Base-by-base conservation (phyloP, 2,888 invertebrate species). In the Epirrhoe tristata region DNA sequence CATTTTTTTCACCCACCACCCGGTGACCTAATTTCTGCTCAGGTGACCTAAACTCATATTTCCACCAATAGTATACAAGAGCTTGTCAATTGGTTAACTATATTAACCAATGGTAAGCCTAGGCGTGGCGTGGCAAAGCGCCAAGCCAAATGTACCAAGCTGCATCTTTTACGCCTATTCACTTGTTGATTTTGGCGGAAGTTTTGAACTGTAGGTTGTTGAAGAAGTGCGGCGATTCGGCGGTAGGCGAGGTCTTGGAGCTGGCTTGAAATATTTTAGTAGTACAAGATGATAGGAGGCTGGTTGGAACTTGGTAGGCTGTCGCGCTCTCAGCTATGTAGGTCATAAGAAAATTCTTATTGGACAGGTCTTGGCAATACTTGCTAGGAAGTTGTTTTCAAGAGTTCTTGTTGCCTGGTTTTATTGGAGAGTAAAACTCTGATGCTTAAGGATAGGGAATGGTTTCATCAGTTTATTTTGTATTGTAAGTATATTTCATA, bases 111-210 rank as follows among this genome's bases (percentile, higher is more conserved):
- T 93, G 85, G 88, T 84, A 82, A 81, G 87, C 83, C 84, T 91
- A 93, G 93, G 93, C 93, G 93, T 89, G 92, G 93, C 93, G 71
- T 93, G 93, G 93, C 93, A 90, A 70, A 57, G 69, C 91, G 93
- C 93, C 93, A 93, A 84, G 81, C 74, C 76, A 77, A 80, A 80
- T 74, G 77, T 78, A 75, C 79, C 77, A 77, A 78, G 79, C 77
- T 84, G 86, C 87, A 86, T 82, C 86, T 86, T 89, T 84, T 84
- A 85, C 83, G 86, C 86, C 84, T 85, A 71, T 69, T 71, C 79
- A 91, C 91, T 91, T 91, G 91, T 91, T 91, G 91, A 86, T 85
- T 67, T 78, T 81, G 64, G 72, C 70, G 72, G 75, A 79, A 76
- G 75, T 76, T 77, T 78, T 74, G 69, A 75, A 73, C 73, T 70